Evolutionary conservation across 1,140 invertebrate genomes (phyloP).

Genomic region (Chironomus striatipennis): DNA sequence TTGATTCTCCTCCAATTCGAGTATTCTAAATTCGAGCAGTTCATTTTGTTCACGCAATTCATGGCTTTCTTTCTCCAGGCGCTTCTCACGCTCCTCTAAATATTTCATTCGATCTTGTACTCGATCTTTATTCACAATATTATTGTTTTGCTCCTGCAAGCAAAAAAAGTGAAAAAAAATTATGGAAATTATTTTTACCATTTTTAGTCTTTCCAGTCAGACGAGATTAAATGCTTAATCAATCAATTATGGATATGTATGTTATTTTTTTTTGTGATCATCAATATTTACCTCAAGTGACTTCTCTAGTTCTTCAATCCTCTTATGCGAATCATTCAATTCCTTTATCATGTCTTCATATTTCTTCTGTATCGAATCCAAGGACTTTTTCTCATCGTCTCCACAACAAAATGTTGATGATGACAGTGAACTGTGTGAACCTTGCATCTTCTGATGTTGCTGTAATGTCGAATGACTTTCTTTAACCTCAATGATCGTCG

Average conservation of each 20-base stretch:
- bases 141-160: slow-evolving; percentile 11
- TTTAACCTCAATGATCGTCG: slow-evolving; percentile 21
- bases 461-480: slow-evolving; percentile 1
- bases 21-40: slow-evolving; percentile 45
- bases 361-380: neutral
- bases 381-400: neutral
- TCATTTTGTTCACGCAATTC: slow-evolving; percentile 46
- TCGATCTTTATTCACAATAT: neutral
- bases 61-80: slow-evolving; percentile 39
- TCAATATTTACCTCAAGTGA: slow-evolving; percentile 5
- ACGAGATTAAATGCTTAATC: neutral
- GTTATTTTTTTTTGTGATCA: neutral
- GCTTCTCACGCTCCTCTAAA: slow-evolving; percentile 39
- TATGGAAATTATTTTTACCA: neutral
- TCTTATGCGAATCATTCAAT: neutral
- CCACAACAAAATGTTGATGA: neutral
- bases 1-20: slow-evolving; percentile 42
- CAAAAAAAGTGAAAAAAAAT: neutral
- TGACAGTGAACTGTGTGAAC: neutral
- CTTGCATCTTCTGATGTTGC: neutral
- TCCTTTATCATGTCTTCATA: neutral
- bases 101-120: slow-evolving; percentile 34
- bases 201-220: neutral
- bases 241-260: neutral
- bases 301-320: slow-evolving; percentile 6